Base-by-base conservation (phyloP, 2,113 vertebrate species). In the Poeciliopsis prolifica region DNA sequence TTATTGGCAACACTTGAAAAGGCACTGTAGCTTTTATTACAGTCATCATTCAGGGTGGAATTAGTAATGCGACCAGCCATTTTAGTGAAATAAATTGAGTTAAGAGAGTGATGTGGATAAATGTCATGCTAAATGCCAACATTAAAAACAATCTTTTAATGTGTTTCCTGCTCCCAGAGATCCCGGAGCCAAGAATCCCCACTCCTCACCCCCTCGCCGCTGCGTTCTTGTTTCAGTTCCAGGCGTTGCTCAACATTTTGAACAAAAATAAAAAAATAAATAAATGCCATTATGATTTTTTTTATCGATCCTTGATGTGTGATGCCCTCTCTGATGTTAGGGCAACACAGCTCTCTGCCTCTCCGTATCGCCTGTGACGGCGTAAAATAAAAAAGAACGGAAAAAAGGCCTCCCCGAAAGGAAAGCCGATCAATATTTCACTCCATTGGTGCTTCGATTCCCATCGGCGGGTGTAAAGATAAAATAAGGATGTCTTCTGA, bases 81-180 rank as follows among this genome's bases (percentile, higher is more conserved):
- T 90, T 92, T 82, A 86, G 80, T 15, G 79, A 83, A 89, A 89
- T 87, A 88, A 80, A 88, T 85, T 33, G 78, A 90, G 84, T 80
- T 66, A 84, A 86, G 86, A 84, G 81, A 90, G 77, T 87, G 84
- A 92, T 90, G 86, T 84, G 88, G 76, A 79, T 86, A 88, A 91
- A 92, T 90, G 87, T 88, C 88, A 90, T 63, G 44, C 72, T 89
- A 92, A 92, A 93, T 92, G 91, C 89, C 90, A 92, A 81, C 69
- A 30, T 84, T 81, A 85, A 87, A 88, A 62, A 73, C 67, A 1
- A n/a, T 61, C 28, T 28, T 67, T 29, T 42, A 2, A 64, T 10
- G 8, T 10, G 26, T 61, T 29, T 26, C 51, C 61, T 44, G 29
- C 51, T 19, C 11, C 42, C 68, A 61, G 78, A 26, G 61, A 88